phyloP scores from a whole-genome alignment of 2,113 vertebrate genomes.

The Sebastes schlegelii region DNA sequence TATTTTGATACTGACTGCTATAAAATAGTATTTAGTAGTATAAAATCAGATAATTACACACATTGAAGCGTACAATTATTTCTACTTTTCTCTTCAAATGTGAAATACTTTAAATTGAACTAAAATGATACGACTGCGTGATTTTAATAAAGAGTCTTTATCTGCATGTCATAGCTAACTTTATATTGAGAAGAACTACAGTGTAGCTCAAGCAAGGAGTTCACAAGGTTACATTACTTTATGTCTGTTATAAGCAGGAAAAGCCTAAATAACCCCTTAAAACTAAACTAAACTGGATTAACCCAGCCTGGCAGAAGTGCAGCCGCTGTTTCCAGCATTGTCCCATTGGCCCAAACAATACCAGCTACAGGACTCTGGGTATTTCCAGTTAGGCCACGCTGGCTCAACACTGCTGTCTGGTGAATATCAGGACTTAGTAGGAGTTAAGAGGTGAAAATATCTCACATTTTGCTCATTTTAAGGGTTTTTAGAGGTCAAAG shows the following conservation, averaged over 20 bases:
- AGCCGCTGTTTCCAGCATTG: constrained; percentile 3
- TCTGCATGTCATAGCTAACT: neutral
- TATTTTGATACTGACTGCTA: too few species aligned
- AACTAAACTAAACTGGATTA: neutral
- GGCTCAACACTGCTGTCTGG: neutral
- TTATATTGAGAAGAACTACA: neutral
- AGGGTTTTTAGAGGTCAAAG: too few species aligned
- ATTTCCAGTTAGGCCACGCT: constrained; percentile 30
- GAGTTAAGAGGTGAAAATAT: too few species aligned
- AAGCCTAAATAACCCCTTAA: neutral
- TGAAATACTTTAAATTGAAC: neutral
- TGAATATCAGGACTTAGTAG: too few species aligned
- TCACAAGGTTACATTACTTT: neutral
- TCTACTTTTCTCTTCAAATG: too few species aligned
- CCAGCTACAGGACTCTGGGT: constrained; percentile 11
- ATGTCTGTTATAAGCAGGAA: too few species aligned
- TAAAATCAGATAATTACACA: too few species aligned
- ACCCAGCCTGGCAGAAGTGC: neutral
- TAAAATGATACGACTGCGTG: neutral
- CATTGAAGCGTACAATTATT: too few species aligned
- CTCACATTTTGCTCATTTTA: too few species aligned
- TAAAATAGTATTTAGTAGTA: too few species aligned
- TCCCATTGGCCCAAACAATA: constrained; percentile 25
- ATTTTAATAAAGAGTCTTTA: neutral
- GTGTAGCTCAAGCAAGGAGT: neutral